Conservation (phyloP, 2,113 vertebrate genomes). For the Piprites chloris region DNA sequence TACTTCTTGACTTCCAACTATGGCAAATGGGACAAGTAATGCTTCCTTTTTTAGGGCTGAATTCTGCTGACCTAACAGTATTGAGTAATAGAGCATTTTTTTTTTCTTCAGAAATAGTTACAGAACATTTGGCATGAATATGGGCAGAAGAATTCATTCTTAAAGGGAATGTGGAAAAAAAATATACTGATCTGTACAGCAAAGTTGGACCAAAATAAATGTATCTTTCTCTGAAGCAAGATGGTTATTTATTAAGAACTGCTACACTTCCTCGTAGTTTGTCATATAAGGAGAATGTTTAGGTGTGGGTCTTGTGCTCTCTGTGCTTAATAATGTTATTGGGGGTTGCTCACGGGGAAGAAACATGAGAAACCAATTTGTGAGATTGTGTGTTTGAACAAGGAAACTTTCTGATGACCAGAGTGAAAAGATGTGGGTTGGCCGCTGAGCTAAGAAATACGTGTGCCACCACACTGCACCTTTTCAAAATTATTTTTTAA, state of each 20-base stretch:
- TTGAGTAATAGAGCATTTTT: not conserved
- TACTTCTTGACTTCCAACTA: not conserved
- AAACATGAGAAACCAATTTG: not conserved
- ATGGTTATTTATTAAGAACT: not conserved
- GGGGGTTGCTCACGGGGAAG: not conserved
- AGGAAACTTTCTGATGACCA: not conserved
- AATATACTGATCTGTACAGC: not conserved
- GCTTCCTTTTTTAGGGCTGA: not conserved
- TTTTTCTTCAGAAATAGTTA: not conserved
- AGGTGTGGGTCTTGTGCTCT: not conserved
- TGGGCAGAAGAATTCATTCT: not conserved
- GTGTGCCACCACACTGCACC: not conserved
- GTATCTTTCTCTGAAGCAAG: not conserved
- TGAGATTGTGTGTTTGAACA: not conserved
- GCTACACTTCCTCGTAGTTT: accelerated
- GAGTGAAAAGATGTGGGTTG: not conserved
- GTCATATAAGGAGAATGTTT: not conserved
- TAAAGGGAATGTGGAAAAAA: not conserved
- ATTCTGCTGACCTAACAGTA: constrained; percentile 26
- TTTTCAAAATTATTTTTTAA: not conserved
- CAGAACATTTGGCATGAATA: not conserved
- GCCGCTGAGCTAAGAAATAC: not conserved
- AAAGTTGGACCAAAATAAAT: not conserved
- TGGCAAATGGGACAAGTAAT: not conserved
- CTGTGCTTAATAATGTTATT: not conserved